phyloP scores from a whole-genome alignment of 2,888 invertebrate genomes.

The Lottia gigantea region DNA sequence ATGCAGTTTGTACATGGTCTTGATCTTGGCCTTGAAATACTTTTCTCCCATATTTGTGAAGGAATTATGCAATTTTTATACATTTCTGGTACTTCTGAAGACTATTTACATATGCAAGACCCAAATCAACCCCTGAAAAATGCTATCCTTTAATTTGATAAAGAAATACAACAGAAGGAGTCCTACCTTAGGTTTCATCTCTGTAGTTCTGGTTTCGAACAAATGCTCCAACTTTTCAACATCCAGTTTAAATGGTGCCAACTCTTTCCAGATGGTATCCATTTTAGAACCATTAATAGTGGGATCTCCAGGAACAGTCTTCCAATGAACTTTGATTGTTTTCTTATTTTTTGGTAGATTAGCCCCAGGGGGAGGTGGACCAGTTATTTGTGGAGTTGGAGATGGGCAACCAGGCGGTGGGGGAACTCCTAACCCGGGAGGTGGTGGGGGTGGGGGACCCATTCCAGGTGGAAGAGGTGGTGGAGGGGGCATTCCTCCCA shows the following conservation, averaged over 20 bases:
- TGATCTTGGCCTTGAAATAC: too few relatives aligned
- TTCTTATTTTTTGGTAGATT: slow-evolving; percentile 77
- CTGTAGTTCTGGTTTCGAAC: slow-evolving; percentile 96
- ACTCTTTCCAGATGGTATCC: slow-evolving; percentile 63
- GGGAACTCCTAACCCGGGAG: slow-evolving; percentile 41
- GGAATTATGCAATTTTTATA: too few relatives aligned
- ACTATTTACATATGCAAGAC: too few relatives aligned
- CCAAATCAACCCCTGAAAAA: too few relatives aligned
- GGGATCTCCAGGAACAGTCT: slow-evolving; percentile 65
- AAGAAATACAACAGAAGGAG: not conserved
- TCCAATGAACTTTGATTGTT: slow-evolving; percentile 98
- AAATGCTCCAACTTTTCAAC: slow-evolving; percentile 93
- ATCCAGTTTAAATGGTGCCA: slow-evolving; percentile 81
- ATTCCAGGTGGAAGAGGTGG: slow-evolving; percentile 43
- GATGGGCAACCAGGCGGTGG: slow-evolving; percentile 29
- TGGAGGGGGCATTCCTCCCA: slow-evolving; percentile 44
- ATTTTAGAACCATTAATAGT: slow-evolving; percentile 43
- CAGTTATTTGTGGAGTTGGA: slow-evolving; percentile 44
- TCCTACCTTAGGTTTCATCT: slow-evolving; percentile 90
- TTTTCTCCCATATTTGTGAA: too few relatives aligned
- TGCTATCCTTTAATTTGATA: not conserved
- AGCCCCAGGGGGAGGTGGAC: slow-evolving; percentile 54
- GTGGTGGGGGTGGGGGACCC: slow-evolving; percentile 31
- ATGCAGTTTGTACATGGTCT: too few relatives aligned
- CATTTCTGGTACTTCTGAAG: too few relatives aligned